Evolutionary conservation across 2,888 invertebrate genomes (phyloP), one percentile per base, ranked within the genome.

Genomic region (Cylindroiulus punctatus): DNA sequence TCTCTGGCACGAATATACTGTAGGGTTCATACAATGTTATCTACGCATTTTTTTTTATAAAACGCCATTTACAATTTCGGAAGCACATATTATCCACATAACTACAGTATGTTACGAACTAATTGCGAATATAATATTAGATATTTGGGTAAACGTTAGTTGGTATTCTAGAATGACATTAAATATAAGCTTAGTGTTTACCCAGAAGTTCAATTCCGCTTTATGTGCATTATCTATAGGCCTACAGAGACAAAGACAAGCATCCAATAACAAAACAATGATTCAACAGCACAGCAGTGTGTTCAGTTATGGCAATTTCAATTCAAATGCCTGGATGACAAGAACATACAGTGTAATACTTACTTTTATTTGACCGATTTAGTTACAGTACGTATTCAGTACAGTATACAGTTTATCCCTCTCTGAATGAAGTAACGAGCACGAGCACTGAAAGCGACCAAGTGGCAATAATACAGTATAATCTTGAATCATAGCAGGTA

Each of bases 41-140:
- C 30, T 30, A 44, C 76, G 30, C 8, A 30, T 30, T 30, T 30
- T 14, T 76, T 76, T 65, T 65, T 26, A 76, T 76, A 76, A 76
- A 76, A 32, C 76, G 76, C 17, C 76, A 30, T 76, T 30, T 76
- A 76, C 76, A 76, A 30, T 76, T 30, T 76, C 76, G 76, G 76
- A 30, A 30, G 76, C 76, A 76, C 30, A 32, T 76, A 76, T n/a
- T n/a, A n/a, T n/a, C n/a, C n/a, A n/a, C n/a, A n/a, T n/a, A n/a
- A n/a, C n/a, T n/a, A n/a, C n/a, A 30, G 4, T 30, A 76, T 76
- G 76, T 76, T 26, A 44, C 14, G 14, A 44, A 44, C 30, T 76
- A 76, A 76, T 76, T 76, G 32, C 30, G 76, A 76, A 30, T 30
- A 76, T 30, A 30, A 30, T 30, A 76, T 76, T 76, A 76, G 30